These are phyloP conservation scores for Masnerella sp. DNA, from an alignment of 2,888 invertebrate species.

Conservation along the genomic window DNA sequence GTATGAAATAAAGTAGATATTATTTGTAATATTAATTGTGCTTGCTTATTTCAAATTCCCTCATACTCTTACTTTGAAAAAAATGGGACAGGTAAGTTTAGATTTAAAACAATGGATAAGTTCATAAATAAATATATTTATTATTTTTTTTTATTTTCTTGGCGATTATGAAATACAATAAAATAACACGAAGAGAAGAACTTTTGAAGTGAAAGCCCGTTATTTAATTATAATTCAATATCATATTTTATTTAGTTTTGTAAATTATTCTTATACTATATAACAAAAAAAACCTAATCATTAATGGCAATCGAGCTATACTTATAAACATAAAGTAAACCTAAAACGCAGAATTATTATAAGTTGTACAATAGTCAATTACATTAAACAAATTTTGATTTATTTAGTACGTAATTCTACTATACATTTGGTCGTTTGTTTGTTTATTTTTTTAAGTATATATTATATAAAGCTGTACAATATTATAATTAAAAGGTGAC, in stretches of 20 bases:
- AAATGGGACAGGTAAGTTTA: too few relatives aligned
- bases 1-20: conserved; percentile 58
- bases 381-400: not conserved
- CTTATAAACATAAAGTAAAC: conserved; percentile 9
- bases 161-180: conserved; percentile 19
- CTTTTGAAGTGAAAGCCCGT: conserved; percentile 11
- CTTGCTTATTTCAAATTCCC: conserved; percentile 1
- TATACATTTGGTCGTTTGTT: not conserved
- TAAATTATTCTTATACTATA: too few relatives aligned
- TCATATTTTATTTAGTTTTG: not conserved
- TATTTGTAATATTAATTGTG: conserved; percentile 50
- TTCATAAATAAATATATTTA: conserved; percentile 22
- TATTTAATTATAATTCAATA: not conserved
- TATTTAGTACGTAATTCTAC: not conserved
- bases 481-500: conserved; percentile 9
- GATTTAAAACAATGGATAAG: not conserved
- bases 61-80: not conserved
- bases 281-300: conserved; percentile 19
- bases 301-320: conserved; percentile 7
- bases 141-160: conserved; percentile 3
- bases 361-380: conserved; percentile 32
- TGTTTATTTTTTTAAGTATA: conserved; percentile 2
- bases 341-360: conserved; percentile 18
- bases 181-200: conserved; percentile 26
- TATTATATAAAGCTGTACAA: conserved; percentile 36